Conservation (phyloP, 2,888 invertebrate species). For the Unio pictorum region DNA sequence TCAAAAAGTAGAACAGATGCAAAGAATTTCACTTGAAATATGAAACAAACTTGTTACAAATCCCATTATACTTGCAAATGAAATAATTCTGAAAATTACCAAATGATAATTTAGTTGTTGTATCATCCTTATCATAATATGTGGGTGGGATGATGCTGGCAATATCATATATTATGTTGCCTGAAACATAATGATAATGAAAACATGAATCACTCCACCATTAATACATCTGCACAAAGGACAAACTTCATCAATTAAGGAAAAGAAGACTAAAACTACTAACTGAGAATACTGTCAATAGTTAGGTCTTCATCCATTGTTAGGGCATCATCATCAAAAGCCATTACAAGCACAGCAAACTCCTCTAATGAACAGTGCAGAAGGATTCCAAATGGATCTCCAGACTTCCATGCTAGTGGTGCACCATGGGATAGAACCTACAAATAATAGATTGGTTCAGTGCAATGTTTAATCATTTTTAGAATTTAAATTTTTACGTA, state of each 20-base stretch:
- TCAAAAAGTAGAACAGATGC: too few species aligned
- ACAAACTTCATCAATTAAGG: background rate
- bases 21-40: too few species aligned
- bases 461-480: background rate
- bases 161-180: too few species aligned
- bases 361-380: slow-evolving; percentile 43
- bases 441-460: background rate
- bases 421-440: slow-evolving; percentile 47
- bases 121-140: too few species aligned
- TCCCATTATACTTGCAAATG: too few species aligned
- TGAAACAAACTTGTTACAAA: too few species aligned
- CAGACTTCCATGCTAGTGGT: slow-evolving; percentile 53
- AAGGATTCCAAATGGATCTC: slow-evolving; percentile 52
- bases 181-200: too few species aligned
- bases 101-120: too few species aligned
- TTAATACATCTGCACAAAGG: background rate
- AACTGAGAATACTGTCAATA: slow-evolving; percentile 36
- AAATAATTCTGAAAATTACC: too few species aligned
- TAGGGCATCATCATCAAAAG: slow-evolving; percentile 43
- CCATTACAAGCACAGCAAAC: slow-evolving; percentile 44
- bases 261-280: slow-evolving; percentile 6
- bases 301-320: slow-evolving; percentile 51
- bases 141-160: too few species aligned
- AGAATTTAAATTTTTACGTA: too few species aligned
- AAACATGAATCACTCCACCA: background rate